phyloP scores from a whole-genome alignment of 2,888 invertebrate species.

The Synergus japonicus region DNA sequence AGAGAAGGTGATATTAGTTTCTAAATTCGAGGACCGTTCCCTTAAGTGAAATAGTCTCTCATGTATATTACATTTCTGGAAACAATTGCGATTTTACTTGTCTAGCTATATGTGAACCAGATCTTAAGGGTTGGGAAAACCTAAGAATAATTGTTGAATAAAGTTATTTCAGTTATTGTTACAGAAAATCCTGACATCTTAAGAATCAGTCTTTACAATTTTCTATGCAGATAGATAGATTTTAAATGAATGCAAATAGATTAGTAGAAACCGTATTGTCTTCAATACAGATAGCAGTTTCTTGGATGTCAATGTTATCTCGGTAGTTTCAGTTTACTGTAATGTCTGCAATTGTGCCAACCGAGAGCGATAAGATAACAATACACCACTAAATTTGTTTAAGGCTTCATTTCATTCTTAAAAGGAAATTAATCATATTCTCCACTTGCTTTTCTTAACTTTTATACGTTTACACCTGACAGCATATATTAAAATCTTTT shows the following conservation, averaged over 20 bases:
- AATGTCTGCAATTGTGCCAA: neutral
- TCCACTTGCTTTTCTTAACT: neutral
- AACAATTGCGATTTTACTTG: neutral
- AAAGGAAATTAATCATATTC: neutral
- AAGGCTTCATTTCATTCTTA: no score
- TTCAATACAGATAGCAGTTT: neutral
- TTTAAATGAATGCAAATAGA: no score
- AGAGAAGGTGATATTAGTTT: conserved; percentile 27
- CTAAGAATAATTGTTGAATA: no score
- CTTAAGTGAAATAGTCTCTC: conserved; percentile 18
- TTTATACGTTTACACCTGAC: neutral
- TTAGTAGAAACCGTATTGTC: neutral
- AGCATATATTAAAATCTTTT: neutral
- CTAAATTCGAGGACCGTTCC: conserved; percentile 1
- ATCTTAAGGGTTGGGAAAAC: no score
- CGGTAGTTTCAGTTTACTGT: neutral
- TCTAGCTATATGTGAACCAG: neutral
- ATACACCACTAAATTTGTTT: neutral
- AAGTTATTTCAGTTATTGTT: no score
- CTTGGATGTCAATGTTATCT: neutral
- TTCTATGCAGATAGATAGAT: no score
- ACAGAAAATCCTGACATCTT: no score
- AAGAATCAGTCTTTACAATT: no score
- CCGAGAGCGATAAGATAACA: neutral
- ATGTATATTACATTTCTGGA: conserved; percentile 13